Conservation (phyloP, 2,113 vertebrate genomes). For the Amphiprion percula region DNA sequence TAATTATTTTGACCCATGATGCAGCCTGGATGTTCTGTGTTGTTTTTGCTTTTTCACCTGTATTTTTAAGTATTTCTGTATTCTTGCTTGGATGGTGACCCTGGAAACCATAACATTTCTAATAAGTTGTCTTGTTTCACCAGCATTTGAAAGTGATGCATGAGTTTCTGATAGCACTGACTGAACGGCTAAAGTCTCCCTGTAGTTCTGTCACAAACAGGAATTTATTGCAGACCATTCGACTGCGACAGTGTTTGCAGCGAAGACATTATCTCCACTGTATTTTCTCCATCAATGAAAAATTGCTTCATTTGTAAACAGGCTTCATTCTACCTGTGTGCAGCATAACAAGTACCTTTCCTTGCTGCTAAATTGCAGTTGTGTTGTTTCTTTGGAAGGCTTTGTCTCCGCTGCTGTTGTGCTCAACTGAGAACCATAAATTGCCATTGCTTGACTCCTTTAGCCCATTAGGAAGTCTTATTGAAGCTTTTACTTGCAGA, state of each 20-base stretch:
- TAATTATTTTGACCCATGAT: too few species aligned
- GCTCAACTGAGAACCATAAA: constrained; percentile 9
- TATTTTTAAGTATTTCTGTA: background rate
- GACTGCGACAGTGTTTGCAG: background rate
- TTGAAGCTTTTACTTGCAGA: constrained; percentile 46
- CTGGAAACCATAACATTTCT: background rate
- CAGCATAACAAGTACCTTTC: background rate
- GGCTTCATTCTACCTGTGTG: background rate
- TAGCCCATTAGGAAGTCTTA: constrained; percentile 36
- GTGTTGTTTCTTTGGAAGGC: constrained; percentile 12
- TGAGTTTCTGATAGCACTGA: too few species aligned
- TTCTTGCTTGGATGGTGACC: background rate
- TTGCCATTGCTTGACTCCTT: constrained; percentile 8
- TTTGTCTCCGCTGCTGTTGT: constrained; percentile 13
- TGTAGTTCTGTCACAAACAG: background rate
- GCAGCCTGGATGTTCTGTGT: too few species aligned
- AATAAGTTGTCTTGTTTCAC: background rate
- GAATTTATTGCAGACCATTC: background rate
- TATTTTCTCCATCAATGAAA: background rate
- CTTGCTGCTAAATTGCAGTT: constrained; percentile 10
- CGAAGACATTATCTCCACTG: background rate
- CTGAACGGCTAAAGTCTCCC: too few species aligned
- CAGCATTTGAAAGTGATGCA: too few species aligned
- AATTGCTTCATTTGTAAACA: background rate
- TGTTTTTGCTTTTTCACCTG: background rate